A percentile compares a stretch with the other conserved stretches of the same genome.
Conservation (phyloP, 2,888 invertebrate species). For the Camptogramma bilineatum region DNA sequence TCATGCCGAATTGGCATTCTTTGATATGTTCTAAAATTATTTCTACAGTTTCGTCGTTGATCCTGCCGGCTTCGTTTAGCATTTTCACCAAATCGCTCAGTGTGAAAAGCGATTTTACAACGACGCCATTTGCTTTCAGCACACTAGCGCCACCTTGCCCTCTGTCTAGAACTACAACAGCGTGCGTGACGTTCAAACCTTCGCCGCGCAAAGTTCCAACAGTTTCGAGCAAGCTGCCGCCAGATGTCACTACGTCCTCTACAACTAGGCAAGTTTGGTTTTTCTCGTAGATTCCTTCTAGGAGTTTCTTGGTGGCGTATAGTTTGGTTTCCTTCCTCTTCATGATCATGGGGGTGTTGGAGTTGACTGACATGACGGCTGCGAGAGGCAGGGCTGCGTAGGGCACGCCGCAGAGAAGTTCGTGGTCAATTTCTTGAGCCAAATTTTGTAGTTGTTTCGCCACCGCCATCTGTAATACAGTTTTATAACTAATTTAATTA, state of each 20-base stretch:
- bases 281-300: conserved; percentile 92
- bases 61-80: conserved; percentile 87
- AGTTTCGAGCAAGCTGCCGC: conserved; percentile 96
- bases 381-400: conserved; percentile 98
- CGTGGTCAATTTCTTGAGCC: conserved; percentile 71
- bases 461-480: conserved; percentile 63
- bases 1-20: conserved; percentile 70
- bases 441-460: conserved; percentile 64
- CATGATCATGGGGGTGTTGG: conserved; percentile 93
- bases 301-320: conserved; percentile 97
- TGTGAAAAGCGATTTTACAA: conserved; percentile 88
- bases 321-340: conserved; percentile 96
- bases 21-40: conserved; percentile 73
- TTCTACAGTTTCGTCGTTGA: conserved; percentile 79
- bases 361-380: conserved; percentile 91
- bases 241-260: conserved; percentile 97
- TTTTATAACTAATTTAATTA: conserved; percentile 3
- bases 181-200: conserved; percentile 89
- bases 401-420: conserved; percentile 97
- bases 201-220: conserved; percentile 88
- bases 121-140: conserved; percentile 89
- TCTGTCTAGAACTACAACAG: conserved; percentile 95
- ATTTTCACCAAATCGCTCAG: conserved; percentile 87
- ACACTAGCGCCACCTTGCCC: conserved; percentile 95
- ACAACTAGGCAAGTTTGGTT: conserved; percentile 93